Percentiles rank a stretch among this genome's conserved stretches.
These are phyloP conservation scores for Chaitophorus viminalis DNA, from an alignment of 2,888 invertebrate species.

Conservation along the genomic window DNA sequence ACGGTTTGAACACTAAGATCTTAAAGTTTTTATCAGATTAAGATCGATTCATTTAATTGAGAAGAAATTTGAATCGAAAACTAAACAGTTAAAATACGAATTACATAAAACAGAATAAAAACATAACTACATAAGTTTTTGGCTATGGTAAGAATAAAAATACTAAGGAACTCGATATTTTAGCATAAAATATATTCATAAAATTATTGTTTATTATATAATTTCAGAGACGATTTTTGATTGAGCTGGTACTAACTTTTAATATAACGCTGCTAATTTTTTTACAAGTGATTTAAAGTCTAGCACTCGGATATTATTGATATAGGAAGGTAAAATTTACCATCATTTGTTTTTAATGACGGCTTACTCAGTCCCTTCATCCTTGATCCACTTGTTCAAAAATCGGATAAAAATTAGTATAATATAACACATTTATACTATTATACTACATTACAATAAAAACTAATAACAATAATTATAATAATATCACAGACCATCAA, in stretches of 20 bases:
- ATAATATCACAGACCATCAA: neutral
- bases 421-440: neutral
- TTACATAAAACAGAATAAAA: neutral
- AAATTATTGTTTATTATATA: neutral
- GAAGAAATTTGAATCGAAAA: neutral
- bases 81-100: neutral
- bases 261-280: conserved; percentile 12
- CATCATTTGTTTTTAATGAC: conserved; percentile 33
- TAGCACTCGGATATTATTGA: conserved; percentile 19
- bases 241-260: neutral
- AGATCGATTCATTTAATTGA: neutral
- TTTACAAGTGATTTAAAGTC: conserved; percentile 26
- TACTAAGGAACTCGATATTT: neutral
- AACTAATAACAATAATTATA: neutral
- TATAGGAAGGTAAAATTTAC: conserved; percentile 33
- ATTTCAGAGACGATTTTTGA: neutral
- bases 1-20: neutral
- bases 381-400: conserved; percentile 33
- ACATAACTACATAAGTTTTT: conserved; percentile 25
- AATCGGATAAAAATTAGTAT: neutral
- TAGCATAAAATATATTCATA: neutral
- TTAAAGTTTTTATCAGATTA: neutral
- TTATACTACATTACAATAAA: too few relatives aligned
- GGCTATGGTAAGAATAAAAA: neutral
- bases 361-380: neutral